A percentile compares a stretch with the other conserved stretches of the same genome.
Evolutionary conservation across 1,140 invertebrate species (phyloP).

Genomic region (Leptonema lineaticorne): DNA sequence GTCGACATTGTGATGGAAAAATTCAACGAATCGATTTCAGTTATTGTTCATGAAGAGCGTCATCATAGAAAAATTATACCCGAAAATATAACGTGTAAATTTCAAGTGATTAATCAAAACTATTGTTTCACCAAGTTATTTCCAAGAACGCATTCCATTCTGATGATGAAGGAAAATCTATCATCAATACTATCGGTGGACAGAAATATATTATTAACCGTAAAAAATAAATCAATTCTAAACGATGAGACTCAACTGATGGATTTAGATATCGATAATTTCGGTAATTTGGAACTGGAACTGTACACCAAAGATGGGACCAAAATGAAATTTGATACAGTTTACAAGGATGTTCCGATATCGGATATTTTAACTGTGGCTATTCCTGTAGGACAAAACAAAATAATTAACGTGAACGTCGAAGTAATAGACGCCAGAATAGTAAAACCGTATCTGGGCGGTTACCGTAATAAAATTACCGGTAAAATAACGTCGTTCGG

Average conservation of each 20-base stretch:
- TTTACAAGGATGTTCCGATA: slow-evolving; percentile 52
- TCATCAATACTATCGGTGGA: slow-evolving; percentile 48
- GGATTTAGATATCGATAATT: slow-evolving; percentile 54
- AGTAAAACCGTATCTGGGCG: slow-evolving; percentile 64
- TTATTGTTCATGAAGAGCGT: slow-evolving; percentile 32
- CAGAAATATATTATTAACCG: slow-evolving; percentile 47
- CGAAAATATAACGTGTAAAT: slow-evolving; percentile 44
- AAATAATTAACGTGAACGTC: slow-evolving; percentile 57
- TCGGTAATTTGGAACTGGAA: slow-evolving; percentile 54
- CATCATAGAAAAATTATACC: slow-evolving; percentile 22
- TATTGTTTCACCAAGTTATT: slow-evolving; percentile 52
- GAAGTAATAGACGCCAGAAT: slow-evolving; percentile 60
- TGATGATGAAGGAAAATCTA: slow-evolving; percentile 54
- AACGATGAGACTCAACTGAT: slow-evolving; percentile 49
- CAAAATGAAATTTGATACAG: slow-evolving; percentile 50
- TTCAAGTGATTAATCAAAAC: slow-evolving; percentile 51
- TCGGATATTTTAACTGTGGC: slow-evolving; percentile 59
- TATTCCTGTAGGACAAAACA: slow-evolving; percentile 51
- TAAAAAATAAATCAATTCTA: slow-evolving; percentile 47
- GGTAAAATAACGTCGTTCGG: slow-evolving; percentile 45
- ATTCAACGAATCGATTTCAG: slow-evolving; percentile 32
- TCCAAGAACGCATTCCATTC: slow-evolving; percentile 50
- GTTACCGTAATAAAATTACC: slow-evolving; percentile 60
- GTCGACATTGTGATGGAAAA: slow-evolving; percentile 27
- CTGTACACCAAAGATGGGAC: slow-evolving; percentile 50